Percentiles rank a stretch among this genome's conserved stretches.
phyloP scores from a whole-genome alignment of 1,140 invertebrate genomes.

The Caenorhabditis briggsae region DNA sequence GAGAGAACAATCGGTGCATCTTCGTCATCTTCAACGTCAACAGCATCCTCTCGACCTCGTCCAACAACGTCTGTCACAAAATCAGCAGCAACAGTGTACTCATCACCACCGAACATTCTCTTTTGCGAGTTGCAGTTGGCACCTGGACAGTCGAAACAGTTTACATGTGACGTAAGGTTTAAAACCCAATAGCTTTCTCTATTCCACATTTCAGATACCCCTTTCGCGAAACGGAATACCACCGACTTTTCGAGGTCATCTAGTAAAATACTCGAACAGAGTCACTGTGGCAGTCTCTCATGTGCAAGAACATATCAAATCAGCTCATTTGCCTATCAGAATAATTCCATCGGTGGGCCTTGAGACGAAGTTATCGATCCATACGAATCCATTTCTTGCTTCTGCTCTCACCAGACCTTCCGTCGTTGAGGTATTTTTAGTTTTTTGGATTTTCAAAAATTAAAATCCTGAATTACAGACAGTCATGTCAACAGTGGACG shows the following conservation, averaged over 20 bases:
- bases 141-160: constrained; percentile 67
- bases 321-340: constrained; percentile 67
- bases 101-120: constrained; percentile 72
- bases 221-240: constrained; percentile 58
- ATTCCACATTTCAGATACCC: constrained; percentile 60
- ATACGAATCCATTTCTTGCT: constrained; percentile 56
- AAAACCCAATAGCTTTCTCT: constrained; percentile 7
- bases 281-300: constrained; percentile 75
- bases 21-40: constrained; percentile 10
- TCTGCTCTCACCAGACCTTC: neutral
- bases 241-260: constrained; percentile 70
- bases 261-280: constrained; percentile 72
- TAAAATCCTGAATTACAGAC: constrained; percentile 5
- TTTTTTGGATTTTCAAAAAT: neutral
- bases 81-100: constrained; percentile 72
- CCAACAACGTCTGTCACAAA: constrained; percentile 68
- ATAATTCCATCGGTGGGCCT: constrained; percentile 62
- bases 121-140: constrained; percentile 72
- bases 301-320: constrained; percentile 74
- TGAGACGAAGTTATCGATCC: constrained; percentile 17
- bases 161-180: constrained; percentile 64
- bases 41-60: constrained; percentile 45
- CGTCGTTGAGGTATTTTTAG: constrained; percentile 25
- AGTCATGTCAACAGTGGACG: constrained; percentile 66
- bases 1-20: constrained; percentile 56